These are phyloP conservation scores for Neodiprion virginianus DNA, from an alignment of 1,140 invertebrate genomes.

Conservation along the genomic window DNA sequence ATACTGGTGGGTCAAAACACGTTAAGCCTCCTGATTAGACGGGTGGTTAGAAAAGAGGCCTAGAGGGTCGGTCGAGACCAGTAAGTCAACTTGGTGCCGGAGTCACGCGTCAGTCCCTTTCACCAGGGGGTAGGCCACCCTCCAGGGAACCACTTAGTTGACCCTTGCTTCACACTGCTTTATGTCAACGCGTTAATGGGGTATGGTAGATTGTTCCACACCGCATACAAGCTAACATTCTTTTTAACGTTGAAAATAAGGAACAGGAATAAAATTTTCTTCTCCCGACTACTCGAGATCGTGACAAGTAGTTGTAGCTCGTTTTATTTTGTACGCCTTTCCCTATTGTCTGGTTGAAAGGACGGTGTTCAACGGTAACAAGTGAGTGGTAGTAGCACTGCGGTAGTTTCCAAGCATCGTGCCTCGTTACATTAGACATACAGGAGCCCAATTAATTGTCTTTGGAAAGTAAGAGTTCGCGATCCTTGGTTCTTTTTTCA, in stretches of 20 bases:
- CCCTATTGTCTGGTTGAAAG: constrained; percentile 4
- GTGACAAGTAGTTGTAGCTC: not conserved
- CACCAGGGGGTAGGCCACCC: constrained; percentile 30
- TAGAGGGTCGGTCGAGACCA: constrained; percentile 8
- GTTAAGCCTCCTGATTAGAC: constrained; percentile 26
- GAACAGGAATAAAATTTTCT: not conserved
- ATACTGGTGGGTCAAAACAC: constrained; percentile 19
- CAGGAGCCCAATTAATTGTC: constrained; percentile 7
- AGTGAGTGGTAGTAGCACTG: not conserved
- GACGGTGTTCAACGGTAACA: not conserved
- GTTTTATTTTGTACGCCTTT: not conserved
- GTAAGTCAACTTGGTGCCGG: not conserved
- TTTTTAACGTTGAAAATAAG: not conserved
- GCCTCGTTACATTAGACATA: not conserved
- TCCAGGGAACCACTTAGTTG: constrained; percentile 32
- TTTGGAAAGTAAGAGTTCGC: constrained; percentile 5
- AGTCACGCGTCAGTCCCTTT: constrained; percentile 18
- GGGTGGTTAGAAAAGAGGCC: not conserved
- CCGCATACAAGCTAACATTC: constrained; percentile 11
- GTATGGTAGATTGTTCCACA: constrained; percentile 27
- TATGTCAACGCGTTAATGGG: constrained; percentile 20
- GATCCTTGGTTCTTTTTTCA: not conserved
- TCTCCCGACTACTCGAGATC: not conserved
- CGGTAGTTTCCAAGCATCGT: not conserved
- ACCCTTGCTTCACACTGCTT: constrained; percentile 12